These are phyloP conservation scores for Chaetorhynchus papuensis DNA, from an alignment of 2,113 vertebrate genomes.

Conservation along the genomic window DNA sequence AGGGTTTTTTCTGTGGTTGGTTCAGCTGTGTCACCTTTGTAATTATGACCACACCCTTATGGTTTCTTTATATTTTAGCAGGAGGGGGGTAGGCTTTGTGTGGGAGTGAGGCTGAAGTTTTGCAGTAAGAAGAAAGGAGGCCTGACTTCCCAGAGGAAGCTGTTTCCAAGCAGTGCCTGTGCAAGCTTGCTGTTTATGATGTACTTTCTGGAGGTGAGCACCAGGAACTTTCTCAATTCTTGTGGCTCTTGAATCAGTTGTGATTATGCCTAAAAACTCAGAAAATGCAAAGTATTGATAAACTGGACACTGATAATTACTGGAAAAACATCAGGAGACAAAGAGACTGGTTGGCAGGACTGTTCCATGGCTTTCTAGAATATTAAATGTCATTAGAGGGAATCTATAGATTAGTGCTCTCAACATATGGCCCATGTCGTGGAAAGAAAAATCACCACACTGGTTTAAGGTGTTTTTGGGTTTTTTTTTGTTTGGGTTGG, in stretches of 20 bases:
- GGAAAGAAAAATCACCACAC: background rate
- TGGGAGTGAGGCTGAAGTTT: background rate
- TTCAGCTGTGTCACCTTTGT: background rate
- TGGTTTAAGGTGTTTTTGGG: background rate
- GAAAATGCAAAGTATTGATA: background rate
- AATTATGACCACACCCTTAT: background rate
- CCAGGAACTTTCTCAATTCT: background rate
- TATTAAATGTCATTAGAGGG: background rate
- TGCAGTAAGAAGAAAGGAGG: background rate
- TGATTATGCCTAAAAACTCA: background rate
- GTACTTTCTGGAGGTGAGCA: background rate
- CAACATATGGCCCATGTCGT: fast-evolving
- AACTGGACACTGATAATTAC: background rate
- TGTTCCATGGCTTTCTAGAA: background rate
- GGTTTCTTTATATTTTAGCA: background rate
- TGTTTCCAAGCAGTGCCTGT: background rate
- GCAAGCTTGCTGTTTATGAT: background rate
- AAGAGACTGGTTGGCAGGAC: background rate
- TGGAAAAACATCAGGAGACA: background rate
- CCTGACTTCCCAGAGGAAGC: background rate
- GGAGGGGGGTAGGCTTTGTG: background rate
- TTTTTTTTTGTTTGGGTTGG: background rate
- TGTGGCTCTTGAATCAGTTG: background rate
- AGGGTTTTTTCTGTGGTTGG: background rate
- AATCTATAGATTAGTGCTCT: background rate